Evolutionary conservation across 2,113 vertebrate species (phyloP).

Genomic region (Steatornis caripensis): DNA sequence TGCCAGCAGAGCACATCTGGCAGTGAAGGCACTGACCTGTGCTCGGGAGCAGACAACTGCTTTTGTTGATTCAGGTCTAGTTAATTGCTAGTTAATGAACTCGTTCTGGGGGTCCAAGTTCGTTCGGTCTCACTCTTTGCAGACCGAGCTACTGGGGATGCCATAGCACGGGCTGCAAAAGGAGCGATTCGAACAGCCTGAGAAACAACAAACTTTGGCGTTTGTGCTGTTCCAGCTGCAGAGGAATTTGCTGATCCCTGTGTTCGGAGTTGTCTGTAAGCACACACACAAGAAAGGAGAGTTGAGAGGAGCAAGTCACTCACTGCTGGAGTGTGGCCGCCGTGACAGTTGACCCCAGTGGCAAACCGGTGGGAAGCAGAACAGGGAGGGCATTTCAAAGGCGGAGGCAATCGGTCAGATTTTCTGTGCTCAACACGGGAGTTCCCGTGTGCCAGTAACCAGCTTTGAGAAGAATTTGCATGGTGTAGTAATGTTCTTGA

Average conservation of each 20-base stretch:
- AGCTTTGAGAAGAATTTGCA: background rate
- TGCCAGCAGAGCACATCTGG: background rate
- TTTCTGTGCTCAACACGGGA: accelerated
- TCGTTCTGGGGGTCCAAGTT: background rate
- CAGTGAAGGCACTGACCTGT: accelerated
- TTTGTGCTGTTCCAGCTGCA: conserved; percentile 40
- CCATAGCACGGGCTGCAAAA: accelerated
- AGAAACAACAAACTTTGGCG: background rate
- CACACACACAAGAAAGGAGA: background rate
- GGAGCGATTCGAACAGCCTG: background rate
- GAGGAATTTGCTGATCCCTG: conserved; percentile 39
- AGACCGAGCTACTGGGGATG: accelerated
- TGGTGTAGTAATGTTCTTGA: background rate
- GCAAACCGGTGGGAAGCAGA: background rate
- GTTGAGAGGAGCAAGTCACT: background rate
- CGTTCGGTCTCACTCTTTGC: accelerated
- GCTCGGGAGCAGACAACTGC: background rate
- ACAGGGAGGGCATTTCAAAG: accelerated
- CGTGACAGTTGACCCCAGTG: accelerated
- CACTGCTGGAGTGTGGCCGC: background rate
- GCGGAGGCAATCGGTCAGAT: background rate
- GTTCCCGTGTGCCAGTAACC: accelerated
- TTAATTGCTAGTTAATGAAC: background rate
- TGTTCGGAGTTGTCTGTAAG: background rate
- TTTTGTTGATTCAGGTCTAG: background rate